These are phyloP conservation scores for Sesamia nonagrioides DNA, from an alignment of 1,140 invertebrate species.

Conservation along the genomic window DNA sequence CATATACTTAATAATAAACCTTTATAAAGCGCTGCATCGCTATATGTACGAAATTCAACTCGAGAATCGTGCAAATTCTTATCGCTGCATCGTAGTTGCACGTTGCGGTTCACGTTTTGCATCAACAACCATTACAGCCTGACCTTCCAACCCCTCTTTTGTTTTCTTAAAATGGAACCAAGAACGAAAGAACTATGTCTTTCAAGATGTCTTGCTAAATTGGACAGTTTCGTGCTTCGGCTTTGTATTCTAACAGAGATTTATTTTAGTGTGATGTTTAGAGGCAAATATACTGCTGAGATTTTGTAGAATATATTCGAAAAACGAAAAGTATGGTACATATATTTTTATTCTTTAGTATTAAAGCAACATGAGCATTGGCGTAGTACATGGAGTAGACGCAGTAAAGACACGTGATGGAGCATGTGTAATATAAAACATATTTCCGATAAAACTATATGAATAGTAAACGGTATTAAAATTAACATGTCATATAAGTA, in stretches of 20 bases:
- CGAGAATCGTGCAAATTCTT: constrained; percentile 78
- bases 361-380: background rate
- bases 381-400: background rate
- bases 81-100: constrained; percentile 70
- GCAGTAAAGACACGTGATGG: background rate
- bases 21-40: constrained; percentile 56
- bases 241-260: constrained; percentile 40
- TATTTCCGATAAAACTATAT: background rate
- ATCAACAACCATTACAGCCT: constrained; percentile 59
- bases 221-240: constrained; percentile 27
- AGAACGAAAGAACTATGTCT: constrained; percentile 15
- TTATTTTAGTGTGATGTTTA: constrained; percentile 50
- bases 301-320: constrained; percentile 31
- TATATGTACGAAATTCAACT: constrained; percentile 54
- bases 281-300: constrained; percentile 23
- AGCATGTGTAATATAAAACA: background rate
- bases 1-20: constrained; percentile 26
- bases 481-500: background rate
- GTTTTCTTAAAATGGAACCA: constrained; percentile 33
- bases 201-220: constrained; percentile 41
- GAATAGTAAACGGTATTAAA: background rate
- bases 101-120: constrained; percentile 69
- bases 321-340: background rate
- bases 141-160: constrained; percentile 53
- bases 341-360: constrained; percentile 5